phyloP scores from a whole-genome alignment of 2,113 vertebrate genomes.

The Festucalex cinctus region DNA sequence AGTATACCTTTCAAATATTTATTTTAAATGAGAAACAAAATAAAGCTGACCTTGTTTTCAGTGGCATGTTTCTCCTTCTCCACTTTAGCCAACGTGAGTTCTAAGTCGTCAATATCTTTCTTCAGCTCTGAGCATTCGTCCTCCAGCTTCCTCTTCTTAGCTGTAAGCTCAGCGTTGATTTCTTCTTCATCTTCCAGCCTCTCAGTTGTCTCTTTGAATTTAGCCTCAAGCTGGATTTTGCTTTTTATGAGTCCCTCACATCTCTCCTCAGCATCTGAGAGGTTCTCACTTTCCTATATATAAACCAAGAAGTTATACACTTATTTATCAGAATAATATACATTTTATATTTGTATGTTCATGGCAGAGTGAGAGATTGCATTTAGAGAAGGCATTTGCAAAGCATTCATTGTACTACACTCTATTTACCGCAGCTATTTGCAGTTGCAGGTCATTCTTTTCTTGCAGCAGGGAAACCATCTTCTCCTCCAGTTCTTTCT shows the following conservation, averaged over 20 bases:
- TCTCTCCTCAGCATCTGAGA: conserved; percentile 60
- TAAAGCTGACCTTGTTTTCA: conserved; percentile 51
- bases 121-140: conserved; percentile 75
- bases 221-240: conserved; percentile 60
- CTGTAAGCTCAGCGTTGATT: conserved; percentile 78
- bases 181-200: conserved; percentile 81
- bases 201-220: conserved; percentile 73
- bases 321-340: not conserved
- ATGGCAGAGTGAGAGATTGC: not conserved
- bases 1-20: not conserved
- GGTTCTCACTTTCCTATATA: conserved; percentile 50
- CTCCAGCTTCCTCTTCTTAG: conserved; percentile 82
- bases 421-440: conserved; percentile 62
- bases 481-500: conserved; percentile 73
- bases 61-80: conserved; percentile 67
- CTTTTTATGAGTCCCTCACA: conserved; percentile 65
- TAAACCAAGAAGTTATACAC: not conserved
- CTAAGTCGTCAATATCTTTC: conserved; percentile 64
- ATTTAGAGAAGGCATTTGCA: not conserved
- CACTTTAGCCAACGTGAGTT: conserved; percentile 69
- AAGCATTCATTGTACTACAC: not conserved
- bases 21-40: not conserved
- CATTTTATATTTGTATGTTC: not conserved
- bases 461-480: conserved; percentile 73
- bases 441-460: conserved; percentile 73